These are phyloP conservation scores for Harpalus rubripes DNA, from an alignment of 2,888 invertebrate genomes.

Conservation along the genomic window DNA sequence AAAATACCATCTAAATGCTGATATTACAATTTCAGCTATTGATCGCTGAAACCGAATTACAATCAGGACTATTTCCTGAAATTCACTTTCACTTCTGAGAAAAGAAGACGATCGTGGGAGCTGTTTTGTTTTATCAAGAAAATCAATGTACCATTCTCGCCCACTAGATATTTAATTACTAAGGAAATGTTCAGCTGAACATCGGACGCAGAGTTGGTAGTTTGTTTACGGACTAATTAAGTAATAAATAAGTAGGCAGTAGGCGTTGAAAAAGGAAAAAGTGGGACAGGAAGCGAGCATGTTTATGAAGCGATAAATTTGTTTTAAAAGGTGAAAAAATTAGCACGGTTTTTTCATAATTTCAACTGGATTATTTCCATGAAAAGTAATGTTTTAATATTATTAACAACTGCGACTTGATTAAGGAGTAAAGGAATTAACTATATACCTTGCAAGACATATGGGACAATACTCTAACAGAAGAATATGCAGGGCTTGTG, in stretches of 20 bases:
- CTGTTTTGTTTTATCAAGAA: conserved; percentile 27
- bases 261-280: neutral
- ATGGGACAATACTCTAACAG: too few species aligned
- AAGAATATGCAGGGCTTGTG: too few species aligned
- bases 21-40: neutral
- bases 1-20: neutral
- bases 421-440: too few species aligned
- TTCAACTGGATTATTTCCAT: neutral
- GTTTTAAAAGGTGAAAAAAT: conserved; percentile 1
- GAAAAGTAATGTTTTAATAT: neutral
- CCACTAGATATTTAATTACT: conserved; percentile 35
- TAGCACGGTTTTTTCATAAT: neutral
- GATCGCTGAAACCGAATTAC: neutral
- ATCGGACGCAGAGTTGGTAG: neutral
- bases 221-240: conserved; percentile 44
- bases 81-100: neutral
- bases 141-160: conserved; percentile 11
- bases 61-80: neutral
- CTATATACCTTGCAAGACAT: too few species aligned
- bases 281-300: neutral
- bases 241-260: conserved; percentile 34
- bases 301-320: conserved; percentile 21
- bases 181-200: conserved; percentile 3
- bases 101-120: neutral
- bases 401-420: neutral